phyloP scores from a whole-genome alignment of 2,113 vertebrate genomes.

The Boulengeromyrus knoepffleri region DNA sequence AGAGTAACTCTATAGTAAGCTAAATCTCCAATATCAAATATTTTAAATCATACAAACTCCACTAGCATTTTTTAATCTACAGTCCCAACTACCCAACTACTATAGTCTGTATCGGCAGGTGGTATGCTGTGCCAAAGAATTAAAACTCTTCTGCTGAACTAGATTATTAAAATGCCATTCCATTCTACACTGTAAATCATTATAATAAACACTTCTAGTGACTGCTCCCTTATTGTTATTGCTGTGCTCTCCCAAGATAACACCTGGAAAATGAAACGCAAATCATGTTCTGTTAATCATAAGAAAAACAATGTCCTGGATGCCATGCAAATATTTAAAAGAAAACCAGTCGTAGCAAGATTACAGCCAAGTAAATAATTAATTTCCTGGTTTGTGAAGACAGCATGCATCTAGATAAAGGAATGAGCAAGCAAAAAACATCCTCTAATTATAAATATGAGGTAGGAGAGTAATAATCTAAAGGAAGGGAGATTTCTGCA shows the following conservation, averaged over 20 bases:
- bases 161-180: not conserved
- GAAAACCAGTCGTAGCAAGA: not conserved
- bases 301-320: not conserved
- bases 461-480: not conserved
- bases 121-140: not conserved
- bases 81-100: not conserved
- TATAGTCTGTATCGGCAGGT: not conserved
- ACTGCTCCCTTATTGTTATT: slow-evolving; percentile 50
- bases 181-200: not conserved
- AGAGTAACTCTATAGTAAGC: not conserved
- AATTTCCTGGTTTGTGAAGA: not conserved
- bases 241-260: slow-evolving; percentile 35
- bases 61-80: not conserved
- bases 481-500: not conserved
- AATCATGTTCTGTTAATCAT: not conserved
- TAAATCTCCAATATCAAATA: not conserved
- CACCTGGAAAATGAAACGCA: not conserved
- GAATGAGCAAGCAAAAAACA: not conserved
- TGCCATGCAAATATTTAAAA: not conserved
- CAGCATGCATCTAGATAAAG: not conserved
- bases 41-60: not conserved
- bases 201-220: not conserved
- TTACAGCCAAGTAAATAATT: slow-evolving; percentile 9
- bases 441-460: not conserved
- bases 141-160: not conserved